Conservation (phyloP, 2,888 invertebrate species). For the Apomyelois bistriatella region DNA sequence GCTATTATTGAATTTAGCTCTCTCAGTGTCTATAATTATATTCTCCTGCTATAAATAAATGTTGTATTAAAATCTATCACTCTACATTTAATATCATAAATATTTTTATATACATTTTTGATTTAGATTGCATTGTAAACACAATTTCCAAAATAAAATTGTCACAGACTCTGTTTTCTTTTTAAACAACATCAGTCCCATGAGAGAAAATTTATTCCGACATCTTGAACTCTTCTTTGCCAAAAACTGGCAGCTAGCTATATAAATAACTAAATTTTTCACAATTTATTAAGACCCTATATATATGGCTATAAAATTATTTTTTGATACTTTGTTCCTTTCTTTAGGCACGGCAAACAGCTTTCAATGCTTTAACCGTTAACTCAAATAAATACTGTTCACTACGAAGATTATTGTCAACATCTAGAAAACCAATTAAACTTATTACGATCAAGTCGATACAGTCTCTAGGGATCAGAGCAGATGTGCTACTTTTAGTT, state of each 20-base stretch:
- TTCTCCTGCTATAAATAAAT: too few relatives aligned
- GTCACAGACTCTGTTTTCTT: neutral
- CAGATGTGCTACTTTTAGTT: neutral
- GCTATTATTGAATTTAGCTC: too few relatives aligned
- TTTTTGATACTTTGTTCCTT: neutral
- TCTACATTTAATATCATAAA: too few relatives aligned
- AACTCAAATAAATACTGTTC: neutral
- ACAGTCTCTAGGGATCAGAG: neutral
- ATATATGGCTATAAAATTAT: too few relatives aligned
- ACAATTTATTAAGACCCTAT: too few relatives aligned
- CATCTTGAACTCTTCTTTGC: neutral
- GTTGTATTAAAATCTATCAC: too few relatives aligned
- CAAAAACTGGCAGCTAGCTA: neutral
- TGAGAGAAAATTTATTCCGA: neutral
- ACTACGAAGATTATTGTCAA: neutral
- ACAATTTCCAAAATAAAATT: neutral
- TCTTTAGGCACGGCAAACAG: neutral
- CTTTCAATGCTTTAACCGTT: neutral
- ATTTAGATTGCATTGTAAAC: too few relatives aligned
- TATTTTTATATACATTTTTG: too few relatives aligned
- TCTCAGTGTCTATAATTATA: too few relatives aligned
- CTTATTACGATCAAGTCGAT: slow-evolving; percentile 2
- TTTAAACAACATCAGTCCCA: neutral
- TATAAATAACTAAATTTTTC: neutral
- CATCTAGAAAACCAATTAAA: slow-evolving; percentile 2